A percentile compares a stretch with the other conserved stretches of the same genome.
phyloP scores from a whole-genome alignment of 2,113 vertebrate genomes.

The Syngnathus typhle region DNA sequence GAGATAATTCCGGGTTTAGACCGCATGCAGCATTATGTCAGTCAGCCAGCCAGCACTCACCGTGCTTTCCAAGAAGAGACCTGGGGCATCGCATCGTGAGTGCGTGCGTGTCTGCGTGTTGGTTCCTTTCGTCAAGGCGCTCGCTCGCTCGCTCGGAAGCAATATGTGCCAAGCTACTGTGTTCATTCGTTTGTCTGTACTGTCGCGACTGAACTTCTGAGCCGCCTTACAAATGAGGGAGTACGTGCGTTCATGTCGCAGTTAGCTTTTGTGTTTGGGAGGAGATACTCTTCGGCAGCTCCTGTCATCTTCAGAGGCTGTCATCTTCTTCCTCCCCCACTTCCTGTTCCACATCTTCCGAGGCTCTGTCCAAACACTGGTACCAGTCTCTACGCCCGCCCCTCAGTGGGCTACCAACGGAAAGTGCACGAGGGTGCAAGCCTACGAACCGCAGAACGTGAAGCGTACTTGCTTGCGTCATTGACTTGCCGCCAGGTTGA shows the following conservation, averaged over 20 bases:
- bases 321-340: background rate
- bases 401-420: too few relatives aligned
- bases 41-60: constrained; percentile 42
- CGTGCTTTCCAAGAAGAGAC: constrained; percentile 32
- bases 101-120: constrained; percentile 11
- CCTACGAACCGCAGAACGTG: too few relatives aligned
- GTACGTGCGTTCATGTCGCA: background rate
- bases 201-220: background rate
- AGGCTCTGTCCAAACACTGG: background rate
- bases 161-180: background rate
- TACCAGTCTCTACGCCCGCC: too few relatives aligned
- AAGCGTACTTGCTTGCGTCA: too few relatives aligned
- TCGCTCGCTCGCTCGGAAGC: background rate
- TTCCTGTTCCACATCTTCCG: background rate
- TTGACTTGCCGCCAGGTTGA: too few relatives aligned
- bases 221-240: background rate
- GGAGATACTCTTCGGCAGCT: background rate
- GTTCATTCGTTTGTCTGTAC: background rate
- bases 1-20: background rate
- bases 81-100: constrained; percentile 23
- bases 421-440: too few relatives aligned
- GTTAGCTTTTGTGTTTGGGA: background rate
- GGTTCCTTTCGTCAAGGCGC: background rate
- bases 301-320: background rate
- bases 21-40: constrained; percentile 4